phyloP scores from a whole-genome alignment of 2,113 vertebrate genomes.

The Lagenorhynchus albirostris region DNA sequence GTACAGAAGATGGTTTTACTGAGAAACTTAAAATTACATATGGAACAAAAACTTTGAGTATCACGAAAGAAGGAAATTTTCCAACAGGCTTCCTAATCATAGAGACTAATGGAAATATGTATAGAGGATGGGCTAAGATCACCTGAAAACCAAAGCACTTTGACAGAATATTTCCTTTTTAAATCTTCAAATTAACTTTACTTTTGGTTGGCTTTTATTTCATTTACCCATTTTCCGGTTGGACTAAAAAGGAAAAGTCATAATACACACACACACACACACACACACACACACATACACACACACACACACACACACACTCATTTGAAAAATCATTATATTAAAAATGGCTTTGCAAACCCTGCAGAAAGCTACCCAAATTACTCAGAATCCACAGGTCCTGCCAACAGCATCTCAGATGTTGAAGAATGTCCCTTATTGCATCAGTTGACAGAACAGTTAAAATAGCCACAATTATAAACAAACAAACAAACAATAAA shows the following conservation, averaged over 20 bases:
- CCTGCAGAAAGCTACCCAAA: neutral
- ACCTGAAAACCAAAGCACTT: conserved; percentile 22
- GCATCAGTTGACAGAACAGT: conserved; percentile 22
- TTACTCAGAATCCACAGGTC: neutral
- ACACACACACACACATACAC: neutral
- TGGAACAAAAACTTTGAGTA: conserved; percentile 28
- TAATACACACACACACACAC: neutral
- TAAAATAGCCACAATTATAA: neutral
- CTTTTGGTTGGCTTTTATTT: conserved; percentile 36
- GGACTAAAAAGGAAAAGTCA: conserved; percentile 21
- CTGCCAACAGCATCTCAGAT: neutral
- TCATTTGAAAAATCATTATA: conserved; percentile 42
- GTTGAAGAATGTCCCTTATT: conserved; percentile 22
- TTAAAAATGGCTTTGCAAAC: conserved; percentile 45
- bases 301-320: neutral
- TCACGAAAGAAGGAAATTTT: conserved; percentile 13
- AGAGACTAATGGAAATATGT: neutral
- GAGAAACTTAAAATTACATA: neutral
- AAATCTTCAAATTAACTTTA: conserved; percentile 22
- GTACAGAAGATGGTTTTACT: conserved; percentile 29
- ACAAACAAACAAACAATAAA: neutral
- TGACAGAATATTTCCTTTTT: conserved; percentile 14
- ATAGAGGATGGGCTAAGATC: conserved; percentile 1
- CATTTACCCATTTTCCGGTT: neutral
- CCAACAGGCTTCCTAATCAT: neutral